Evolutionary conservation across 2,797 vertebrate genomes (phyloP).

Genomic region (Chiroxiphia lanceolata): DNA sequence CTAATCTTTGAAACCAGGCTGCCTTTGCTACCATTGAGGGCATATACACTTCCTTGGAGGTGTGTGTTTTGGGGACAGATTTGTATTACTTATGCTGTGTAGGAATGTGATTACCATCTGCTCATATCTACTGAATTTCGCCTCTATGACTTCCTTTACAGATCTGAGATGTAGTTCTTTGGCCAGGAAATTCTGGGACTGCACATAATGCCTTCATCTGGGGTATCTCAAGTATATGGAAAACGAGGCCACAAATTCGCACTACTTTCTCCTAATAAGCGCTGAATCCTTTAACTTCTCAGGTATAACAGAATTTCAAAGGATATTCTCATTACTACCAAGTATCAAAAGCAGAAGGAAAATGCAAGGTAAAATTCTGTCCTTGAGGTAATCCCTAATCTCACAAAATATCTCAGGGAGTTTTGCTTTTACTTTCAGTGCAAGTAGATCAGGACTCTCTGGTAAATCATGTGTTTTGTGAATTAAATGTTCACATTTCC

Average conservation of each 20-base stretch:
- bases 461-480: neutral
- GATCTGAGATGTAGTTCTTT: neutral
- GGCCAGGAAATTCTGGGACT: neutral
- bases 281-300: neutral
- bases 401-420: neutral
- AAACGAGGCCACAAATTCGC: neutral
- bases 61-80: neutral
- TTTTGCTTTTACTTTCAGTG: neutral
- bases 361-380: neutral
- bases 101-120: neutral
- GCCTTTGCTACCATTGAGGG: neutral
- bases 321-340: neutral
- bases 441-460: neutral
- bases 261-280: neutral
- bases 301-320: neutral
- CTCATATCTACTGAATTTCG: neutral
- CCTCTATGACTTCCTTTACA: neutral
- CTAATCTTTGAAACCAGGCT: neutral
- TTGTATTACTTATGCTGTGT: neutral
- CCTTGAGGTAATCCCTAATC: constrained; percentile 2
- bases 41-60: neutral
- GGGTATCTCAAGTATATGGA: neutral
- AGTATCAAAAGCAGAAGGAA: neutral
- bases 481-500: neutral
- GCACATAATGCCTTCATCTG: neutral